Evolutionary conservation across 2,113 vertebrate species (phyloP), one percentile per base, ranked within the genome.

Genomic region (Platichthys flesus): DNA sequence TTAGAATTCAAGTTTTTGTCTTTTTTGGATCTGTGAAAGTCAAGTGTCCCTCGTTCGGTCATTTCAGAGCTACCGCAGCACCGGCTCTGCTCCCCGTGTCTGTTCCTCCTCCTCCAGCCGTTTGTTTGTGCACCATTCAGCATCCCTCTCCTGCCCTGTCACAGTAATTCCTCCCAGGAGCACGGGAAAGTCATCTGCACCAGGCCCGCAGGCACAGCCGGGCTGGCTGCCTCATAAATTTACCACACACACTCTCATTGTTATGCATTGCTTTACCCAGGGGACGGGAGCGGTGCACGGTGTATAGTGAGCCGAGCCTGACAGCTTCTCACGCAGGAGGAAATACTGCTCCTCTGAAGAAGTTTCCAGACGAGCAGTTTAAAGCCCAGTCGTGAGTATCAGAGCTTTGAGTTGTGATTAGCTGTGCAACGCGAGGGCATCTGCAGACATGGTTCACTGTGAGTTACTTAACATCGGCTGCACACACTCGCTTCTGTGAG

Each of bases 161-260:
- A 81, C 18, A 64, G 58, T 81, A 69, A 85, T 83, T 77, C 82
- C 82, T 88, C 85, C 80, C 78, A 74, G 74, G 71, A 84, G 76
- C 71, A 26, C 76, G 13, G 74, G 78, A 58, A 71, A 84, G 87
- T 89, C 89, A 83, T 90, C 83, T 78, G 81, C 81, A 74, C 31
- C 78, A 57, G 73, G 78, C 76, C 82, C 35, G 58, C 82, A 78
- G 78, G 87, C 85, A 74, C 59, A 51, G 73, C 57, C 72, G 61
- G 79, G 54, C 14, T 42, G 75, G 69, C 78, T 59, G 81, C 62
- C 69, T 89, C 87, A 83, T 89, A 78, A 87, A 87, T 89, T 84
- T 81, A 76, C 71, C 69, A 60, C 69, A 80, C 66, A 37, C 59
- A 61, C 59, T 9, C 79, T 71, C 70, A 71, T 87, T 85, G 78